Evolutionary conservation across 2,797 vertebrate genomes (phyloP).

Genomic region (Pteronotus mesoamericanus): DNA sequence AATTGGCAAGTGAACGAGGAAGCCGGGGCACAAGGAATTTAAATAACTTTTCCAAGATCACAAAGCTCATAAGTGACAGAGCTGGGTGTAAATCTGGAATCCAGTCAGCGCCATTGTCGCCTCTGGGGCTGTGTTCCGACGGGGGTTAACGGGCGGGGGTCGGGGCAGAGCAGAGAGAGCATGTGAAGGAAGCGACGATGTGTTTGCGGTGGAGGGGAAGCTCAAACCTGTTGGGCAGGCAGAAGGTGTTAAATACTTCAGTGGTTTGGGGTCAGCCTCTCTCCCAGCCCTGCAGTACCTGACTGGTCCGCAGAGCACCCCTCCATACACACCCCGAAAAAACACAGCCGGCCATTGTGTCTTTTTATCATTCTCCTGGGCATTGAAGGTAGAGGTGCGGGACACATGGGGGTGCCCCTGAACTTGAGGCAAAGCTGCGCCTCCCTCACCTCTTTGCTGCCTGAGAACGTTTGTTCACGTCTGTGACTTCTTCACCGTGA

Average conservation of each 20-base stretch:
- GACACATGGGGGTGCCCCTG: neutral
- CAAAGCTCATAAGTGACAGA: neutral
- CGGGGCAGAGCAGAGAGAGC: neutral
- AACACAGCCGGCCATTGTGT: neutral
- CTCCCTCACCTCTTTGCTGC: neutral
- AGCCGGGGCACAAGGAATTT: neutral
- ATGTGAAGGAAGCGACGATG: neutral
- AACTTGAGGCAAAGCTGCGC: neutral
- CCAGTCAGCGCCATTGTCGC: neutral
- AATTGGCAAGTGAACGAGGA: neutral
- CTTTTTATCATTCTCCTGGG: neutral
- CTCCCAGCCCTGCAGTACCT: neutral
- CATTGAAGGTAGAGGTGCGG: neutral
- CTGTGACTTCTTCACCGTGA: neutral
- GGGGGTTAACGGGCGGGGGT: neutral
- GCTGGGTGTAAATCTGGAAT: neutral
- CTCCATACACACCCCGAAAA: neutral
- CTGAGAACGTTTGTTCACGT: neutral
- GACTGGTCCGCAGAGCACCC: neutral
- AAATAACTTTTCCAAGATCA: neutral
- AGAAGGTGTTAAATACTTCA: neutral
- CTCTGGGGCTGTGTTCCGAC: neutral
- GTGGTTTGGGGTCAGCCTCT: neutral
- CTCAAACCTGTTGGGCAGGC: neutral
- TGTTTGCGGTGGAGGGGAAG: neutral